phyloP scores from a whole-genome alignment of 2,113 vertebrate genomes.

The Hippocampus abdominalis region DNA sequence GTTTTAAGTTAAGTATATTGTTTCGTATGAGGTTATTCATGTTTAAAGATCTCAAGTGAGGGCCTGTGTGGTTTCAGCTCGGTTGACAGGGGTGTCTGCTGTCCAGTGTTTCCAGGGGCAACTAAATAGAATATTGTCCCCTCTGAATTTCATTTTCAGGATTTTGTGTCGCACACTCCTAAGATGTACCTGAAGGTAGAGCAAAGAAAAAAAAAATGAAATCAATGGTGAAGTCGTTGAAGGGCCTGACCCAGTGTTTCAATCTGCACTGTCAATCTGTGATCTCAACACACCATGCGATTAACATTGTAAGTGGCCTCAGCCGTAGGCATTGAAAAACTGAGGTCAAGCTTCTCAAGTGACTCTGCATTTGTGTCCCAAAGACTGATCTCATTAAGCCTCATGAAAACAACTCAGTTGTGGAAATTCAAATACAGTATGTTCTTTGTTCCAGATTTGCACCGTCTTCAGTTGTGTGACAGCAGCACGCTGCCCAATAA shows the following conservation, averaged over 20 bases:
- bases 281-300: neutral
- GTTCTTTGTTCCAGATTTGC: neutral
- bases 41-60: too few relatives aligned
- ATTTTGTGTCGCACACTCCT: neutral
- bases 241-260: neutral
- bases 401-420: neutral
- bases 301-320: neutral
- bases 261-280: neutral
- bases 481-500: neutral
- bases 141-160: neutral
- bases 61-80: neutral
- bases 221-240: too few relatives aligned
- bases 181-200: neutral
- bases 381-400: neutral
- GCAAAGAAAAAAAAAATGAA: neutral
- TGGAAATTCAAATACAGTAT: neutral
- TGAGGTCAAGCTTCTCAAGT: neutral
- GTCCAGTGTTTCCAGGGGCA: neutral
- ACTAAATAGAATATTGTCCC: neutral
- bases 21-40: too few relatives aligned
- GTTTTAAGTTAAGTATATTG: too few relatives aligned
- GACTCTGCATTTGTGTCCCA: neutral
- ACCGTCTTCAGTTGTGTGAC: neutral
- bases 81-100: neutral
- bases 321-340: neutral